phyloP scores from a whole-genome alignment of 2,797 vertebrate species.

The Diplodus puntazzo region DNA sequence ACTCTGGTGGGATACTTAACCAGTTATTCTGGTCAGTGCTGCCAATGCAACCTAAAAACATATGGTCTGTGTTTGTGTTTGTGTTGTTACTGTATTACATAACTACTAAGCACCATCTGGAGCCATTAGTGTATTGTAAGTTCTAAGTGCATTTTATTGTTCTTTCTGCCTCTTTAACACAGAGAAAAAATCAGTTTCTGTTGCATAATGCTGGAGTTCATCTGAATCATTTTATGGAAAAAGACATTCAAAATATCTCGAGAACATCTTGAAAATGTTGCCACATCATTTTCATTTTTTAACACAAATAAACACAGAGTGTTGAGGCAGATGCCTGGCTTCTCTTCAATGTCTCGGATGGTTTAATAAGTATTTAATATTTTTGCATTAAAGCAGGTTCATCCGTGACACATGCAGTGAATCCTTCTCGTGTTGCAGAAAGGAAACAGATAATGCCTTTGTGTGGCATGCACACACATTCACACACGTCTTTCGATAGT shows the following conservation, averaged over 20 bases:
- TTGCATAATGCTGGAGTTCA: constrained; percentile 5
- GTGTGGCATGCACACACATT: not conserved
- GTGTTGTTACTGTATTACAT: constrained; percentile 26
- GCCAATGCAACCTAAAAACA: constrained; percentile 4
- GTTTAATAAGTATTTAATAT: too few relatives aligned
- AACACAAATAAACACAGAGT: too few relatives aligned
- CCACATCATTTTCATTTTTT: too few relatives aligned
- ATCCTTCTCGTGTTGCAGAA: not conserved
- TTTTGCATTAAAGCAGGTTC: too few relatives aligned
- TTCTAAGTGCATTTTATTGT: constrained; percentile 31
- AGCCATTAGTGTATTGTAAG: constrained; percentile 31
- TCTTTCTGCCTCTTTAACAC: constrained; percentile 33
- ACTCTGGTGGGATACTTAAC: constrained; percentile 20
- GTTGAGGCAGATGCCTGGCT: too few relatives aligned
- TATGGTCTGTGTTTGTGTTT: not conserved
- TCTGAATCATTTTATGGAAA: not conserved
- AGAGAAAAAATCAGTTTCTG: constrained; percentile 2
- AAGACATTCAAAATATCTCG: not conserved
- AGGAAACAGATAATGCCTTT: not conserved
- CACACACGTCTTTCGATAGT: not conserved
- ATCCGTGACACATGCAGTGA: too few relatives aligned
- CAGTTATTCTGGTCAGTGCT: constrained; percentile 1
- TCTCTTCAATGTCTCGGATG: too few relatives aligned
- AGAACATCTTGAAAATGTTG: too few relatives aligned
- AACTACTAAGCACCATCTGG: constrained; percentile 65